Conservation (phyloP, 2,113 vertebrate genomes). For the Capreolus pygargus region DNA sequence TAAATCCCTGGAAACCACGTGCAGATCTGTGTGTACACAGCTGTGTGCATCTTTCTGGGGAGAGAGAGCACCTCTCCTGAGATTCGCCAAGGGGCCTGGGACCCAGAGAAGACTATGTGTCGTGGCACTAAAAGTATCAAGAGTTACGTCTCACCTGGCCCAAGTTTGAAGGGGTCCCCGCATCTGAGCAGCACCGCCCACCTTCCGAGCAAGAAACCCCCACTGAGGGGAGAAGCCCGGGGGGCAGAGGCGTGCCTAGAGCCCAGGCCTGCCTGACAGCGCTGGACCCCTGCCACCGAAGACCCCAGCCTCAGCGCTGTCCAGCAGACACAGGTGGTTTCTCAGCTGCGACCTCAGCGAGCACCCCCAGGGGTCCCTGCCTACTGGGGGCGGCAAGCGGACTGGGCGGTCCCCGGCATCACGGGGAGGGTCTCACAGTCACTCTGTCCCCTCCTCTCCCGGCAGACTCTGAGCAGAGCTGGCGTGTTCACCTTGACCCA, state of each 20-base stretch:
- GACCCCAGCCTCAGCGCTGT: not conserved
- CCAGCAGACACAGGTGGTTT: not conserved
- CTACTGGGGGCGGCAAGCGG: not conserved
- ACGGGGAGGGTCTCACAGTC: not conserved
- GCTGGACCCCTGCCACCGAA: not conserved
- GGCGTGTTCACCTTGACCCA: not conserved
- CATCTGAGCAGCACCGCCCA: not conserved
- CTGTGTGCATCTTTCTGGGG: not conserved
- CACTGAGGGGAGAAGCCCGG: rapidly evolving
- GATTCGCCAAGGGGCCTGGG: not conserved
- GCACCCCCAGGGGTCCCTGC: not conserved
- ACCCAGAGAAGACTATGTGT: not conserved
- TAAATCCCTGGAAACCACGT: not conserved
- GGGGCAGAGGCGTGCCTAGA: not conserved
- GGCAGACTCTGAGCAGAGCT: not conserved
- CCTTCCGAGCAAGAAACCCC: not conserved
- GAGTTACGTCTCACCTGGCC: not conserved
- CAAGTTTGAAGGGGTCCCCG: not conserved
- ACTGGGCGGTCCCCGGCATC: not conserved
- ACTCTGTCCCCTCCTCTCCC: not conserved
- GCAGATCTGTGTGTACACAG: no score
- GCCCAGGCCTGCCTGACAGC: rapidly evolving
- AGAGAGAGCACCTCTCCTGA: not conserved
- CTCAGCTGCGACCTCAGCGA: not conserved
- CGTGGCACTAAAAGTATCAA: not conserved